Evolutionary conservation across 30 jellyfish, hydroid and myxozoan genomes (phyloP).

Genomic region (Nemopilema nomurai): DNA sequence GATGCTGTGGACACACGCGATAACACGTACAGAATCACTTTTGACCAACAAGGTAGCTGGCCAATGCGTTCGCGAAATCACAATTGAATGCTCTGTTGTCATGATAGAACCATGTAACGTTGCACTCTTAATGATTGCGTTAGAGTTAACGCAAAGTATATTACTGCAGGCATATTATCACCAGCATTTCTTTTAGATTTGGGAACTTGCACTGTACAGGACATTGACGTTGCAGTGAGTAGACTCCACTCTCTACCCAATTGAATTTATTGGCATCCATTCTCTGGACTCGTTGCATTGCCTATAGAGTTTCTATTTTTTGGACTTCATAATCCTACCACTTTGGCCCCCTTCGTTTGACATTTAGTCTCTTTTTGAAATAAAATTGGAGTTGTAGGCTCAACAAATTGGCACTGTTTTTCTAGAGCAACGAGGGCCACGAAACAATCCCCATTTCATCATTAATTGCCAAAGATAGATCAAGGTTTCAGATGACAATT

Average conservation of each 20-base stretch:
- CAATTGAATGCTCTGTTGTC: too few species aligned
- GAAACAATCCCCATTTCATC: conserved; percentile 89
- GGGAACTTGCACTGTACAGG: conserved; percentile 88
- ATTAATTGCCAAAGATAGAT: conserved; percentile 88
- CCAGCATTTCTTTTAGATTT: conserved; percentile 33
- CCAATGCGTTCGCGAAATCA: too few species aligned
- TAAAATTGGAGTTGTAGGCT: not conserved
- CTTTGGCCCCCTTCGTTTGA: too few species aligned
- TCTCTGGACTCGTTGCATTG: too few species aligned
- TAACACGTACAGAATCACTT: conserved; percentile 83
- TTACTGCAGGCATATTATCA: too few species aligned
- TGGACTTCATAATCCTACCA: too few species aligned
- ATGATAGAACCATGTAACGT: too few species aligned
- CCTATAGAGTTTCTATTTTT: too few species aligned
- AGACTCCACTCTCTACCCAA: not conserved
- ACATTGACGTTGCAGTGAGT: conserved; percentile 83
- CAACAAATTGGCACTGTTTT: not conserved
- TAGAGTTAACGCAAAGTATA: too few species aligned
- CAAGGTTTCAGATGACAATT: conserved; percentile 46
- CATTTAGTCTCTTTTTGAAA: not conserved
- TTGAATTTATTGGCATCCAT: not conserved
- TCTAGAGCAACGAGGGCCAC: conserved; percentile 82
- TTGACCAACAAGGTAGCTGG: conserved; percentile 76
- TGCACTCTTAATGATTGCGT: too few species aligned
- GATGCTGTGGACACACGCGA: conserved; percentile 91